phyloP scores from a whole-genome alignment of 2,797 vertebrate species.

The Tokudaia tokunoshimensis region DNA sequence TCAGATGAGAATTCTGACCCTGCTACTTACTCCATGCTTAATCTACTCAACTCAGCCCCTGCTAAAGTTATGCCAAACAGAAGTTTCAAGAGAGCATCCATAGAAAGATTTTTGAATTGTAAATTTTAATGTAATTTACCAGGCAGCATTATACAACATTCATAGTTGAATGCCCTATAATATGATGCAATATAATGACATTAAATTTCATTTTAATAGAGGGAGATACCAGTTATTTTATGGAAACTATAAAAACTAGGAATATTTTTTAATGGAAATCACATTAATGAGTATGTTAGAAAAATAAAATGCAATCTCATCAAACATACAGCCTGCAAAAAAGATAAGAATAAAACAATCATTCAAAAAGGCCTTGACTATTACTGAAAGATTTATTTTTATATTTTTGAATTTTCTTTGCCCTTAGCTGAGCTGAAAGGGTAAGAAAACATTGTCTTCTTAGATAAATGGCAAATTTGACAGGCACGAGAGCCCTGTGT shows the following conservation, averaged over 20 bases:
- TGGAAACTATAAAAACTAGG: background rate
- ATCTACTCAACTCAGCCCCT: background rate
- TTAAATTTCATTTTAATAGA: constrained; percentile 7
- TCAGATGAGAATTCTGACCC: background rate
- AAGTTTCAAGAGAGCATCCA: background rate
- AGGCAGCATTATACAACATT: background rate
- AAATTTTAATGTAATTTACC: background rate
- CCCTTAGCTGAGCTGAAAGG: background rate
- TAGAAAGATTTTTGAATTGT: background rate
- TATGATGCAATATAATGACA: background rate
- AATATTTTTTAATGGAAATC: background rate
- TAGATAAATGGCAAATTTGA: background rate
- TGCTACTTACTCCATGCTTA: background rate
- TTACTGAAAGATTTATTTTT: constrained; percentile 36
- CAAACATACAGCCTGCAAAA: background rate
- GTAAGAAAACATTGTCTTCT: constrained; percentile 15
- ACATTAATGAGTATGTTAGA: background rate
- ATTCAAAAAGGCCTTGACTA: background rate
- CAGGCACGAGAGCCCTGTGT: background rate
- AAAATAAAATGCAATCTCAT: background rate
- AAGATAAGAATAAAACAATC: background rate
- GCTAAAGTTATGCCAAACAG: background rate
- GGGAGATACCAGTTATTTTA: background rate
- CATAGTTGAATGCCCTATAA: background rate
- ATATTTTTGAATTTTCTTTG: background rate